A percentile compares a stretch with the other conserved stretches of the same genome.
These are phyloP conservation scores for Molanna angustata DNA, from an alignment of 2,888 invertebrate genomes.

Conservation along the genomic window DNA sequence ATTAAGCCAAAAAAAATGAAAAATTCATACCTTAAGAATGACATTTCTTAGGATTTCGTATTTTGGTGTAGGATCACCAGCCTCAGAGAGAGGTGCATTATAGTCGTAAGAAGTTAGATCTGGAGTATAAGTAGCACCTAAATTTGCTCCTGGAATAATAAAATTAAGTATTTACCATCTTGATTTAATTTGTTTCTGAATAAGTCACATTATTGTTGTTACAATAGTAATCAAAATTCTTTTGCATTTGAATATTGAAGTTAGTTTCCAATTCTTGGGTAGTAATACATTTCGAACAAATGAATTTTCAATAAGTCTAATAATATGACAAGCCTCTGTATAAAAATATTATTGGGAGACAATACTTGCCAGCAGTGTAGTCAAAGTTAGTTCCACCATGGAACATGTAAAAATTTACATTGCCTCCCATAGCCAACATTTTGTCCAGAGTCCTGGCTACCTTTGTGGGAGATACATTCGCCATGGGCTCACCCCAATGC, in stretches of 20 bases:
- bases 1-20: too few relatives aligned
- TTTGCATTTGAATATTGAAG: too few relatives aligned
- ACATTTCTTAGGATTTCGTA: conserved; percentile 67
- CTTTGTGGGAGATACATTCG: conserved; percentile 47
- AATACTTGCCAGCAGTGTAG: conserved; percentile 65
- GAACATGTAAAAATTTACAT: conserved; percentile 90
- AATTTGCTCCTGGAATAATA: conserved; percentile 2
- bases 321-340: too few relatives aligned
- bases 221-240: too few relatives aligned
- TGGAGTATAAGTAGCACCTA: conserved; percentile 42
- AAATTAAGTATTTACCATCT: too few relatives aligned
- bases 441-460: conserved; percentile 56
- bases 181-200: too few relatives aligned
- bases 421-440: conserved; percentile 55
- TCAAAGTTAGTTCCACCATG: conserved; percentile 87
- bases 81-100: conserved; percentile 84
- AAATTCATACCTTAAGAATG: conserved; percentile 8
- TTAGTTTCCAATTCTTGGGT: too few relatives aligned
- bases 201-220: too few relatives aligned
- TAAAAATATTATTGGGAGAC: too few relatives aligned
- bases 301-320: too few relatives aligned
- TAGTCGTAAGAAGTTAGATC: conserved; percentile 89
- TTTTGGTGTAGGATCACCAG: conserved; percentile 85
- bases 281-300: too few relatives aligned
- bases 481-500: conserved; percentile 75